Evolutionary conservation across 2,888 invertebrate genomes (phyloP).

Genomic region (Pseudococcus longispinus): DNA sequence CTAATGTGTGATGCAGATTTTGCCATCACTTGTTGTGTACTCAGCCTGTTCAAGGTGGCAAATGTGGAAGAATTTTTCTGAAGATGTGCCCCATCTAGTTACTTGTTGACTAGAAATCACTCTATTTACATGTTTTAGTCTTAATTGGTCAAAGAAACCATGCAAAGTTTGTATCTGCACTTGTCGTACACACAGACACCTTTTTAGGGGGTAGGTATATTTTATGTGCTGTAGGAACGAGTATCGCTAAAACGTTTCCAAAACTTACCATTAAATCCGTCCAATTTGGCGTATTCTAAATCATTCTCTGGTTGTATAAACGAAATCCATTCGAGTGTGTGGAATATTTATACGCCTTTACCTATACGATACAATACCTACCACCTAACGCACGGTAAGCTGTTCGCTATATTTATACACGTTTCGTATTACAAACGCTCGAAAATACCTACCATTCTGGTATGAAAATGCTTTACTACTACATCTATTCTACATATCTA

Average conservation of each 20-base stretch:
- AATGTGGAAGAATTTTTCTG: too few relatives aligned
- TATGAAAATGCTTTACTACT: neutral
- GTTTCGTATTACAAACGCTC: neutral
- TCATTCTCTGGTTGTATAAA: neutral
- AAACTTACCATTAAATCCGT: neutral
- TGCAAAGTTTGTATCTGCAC: neutral
- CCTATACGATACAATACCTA: neutral
- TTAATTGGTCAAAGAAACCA: neutral
- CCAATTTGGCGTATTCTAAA: neutral
- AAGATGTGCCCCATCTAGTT: neutral
- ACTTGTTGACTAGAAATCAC: neutral
- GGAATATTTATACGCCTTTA: neutral
- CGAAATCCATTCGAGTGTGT: slow-evolving; percentile 4
- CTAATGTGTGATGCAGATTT: too few relatives aligned
- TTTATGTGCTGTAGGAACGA: too few relatives aligned
- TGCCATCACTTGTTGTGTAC: too few relatives aligned
- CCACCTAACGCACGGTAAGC: neutral
- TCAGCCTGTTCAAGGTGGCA: too few relatives aligned
- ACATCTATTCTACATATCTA: neutral
- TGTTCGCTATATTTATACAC: neutral
- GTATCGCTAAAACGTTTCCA: neutral
- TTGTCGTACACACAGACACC: neutral
- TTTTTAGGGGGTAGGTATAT: neutral
- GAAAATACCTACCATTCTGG: neutral
- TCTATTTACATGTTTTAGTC: neutral